Conservation (phyloP, 2,797 vertebrate species). For the Dicrostonyx torquatus region DNA sequence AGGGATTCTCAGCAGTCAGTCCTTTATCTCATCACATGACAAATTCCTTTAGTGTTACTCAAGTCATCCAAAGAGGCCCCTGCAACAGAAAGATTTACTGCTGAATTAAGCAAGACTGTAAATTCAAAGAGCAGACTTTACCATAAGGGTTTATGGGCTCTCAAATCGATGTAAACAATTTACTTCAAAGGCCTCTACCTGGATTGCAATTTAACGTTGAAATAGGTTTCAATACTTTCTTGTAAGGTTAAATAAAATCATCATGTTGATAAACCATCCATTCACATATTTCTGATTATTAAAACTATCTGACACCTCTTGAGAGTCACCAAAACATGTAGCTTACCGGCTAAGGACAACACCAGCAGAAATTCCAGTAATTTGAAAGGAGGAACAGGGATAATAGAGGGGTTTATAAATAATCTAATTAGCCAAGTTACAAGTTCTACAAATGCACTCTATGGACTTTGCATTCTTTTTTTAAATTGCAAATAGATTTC, state of each 20-base stretch:
- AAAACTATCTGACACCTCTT: background rate
- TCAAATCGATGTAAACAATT: conserved; percentile 76
- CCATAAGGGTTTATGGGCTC: conserved; percentile 63
- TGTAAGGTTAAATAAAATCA: conserved; percentile 35
- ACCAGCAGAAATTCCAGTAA: background rate
- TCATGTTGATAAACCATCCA: background rate
- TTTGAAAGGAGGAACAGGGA: background rate
- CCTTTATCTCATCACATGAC: background rate
- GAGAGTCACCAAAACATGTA: background rate
- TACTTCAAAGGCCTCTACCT: conserved; percentile 62
- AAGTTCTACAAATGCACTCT: background rate
- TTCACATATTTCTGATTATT: conserved; percentile 36
- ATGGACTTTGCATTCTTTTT: background rate
- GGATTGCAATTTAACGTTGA: conserved; percentile 43
- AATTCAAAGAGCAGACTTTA: conserved; percentile 60
- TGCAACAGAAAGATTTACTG: conserved; percentile 71
- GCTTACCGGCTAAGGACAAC: background rate
- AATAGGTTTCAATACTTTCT: conserved; percentile 21
- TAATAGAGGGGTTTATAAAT: conserved; percentile 5
- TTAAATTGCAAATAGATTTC: background rate
- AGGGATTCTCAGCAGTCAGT: background rate
- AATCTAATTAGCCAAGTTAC: background rate
- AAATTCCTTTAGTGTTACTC: conserved; percentile 33
- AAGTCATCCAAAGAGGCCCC: background rate
- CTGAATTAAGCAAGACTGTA: conserved; percentile 73